Percentiles rank a stretch among this genome's conserved stretches.
Conservation (phyloP, 2,113 vertebrate species). For the Vanacampus margaritifer region DNA sequence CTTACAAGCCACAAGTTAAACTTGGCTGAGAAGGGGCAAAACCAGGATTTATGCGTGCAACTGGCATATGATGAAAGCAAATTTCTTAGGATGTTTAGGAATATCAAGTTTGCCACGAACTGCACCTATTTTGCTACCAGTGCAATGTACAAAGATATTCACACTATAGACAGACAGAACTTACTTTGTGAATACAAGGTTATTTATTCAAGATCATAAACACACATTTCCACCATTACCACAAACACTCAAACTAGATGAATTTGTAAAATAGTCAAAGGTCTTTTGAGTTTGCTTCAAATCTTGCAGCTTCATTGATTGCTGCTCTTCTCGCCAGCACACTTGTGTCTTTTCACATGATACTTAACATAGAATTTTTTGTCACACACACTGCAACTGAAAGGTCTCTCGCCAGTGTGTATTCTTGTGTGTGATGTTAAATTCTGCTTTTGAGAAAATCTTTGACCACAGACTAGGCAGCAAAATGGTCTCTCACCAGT, state of each 20-base stretch:
- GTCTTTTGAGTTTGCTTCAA: neutral
- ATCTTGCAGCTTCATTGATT: neutral
- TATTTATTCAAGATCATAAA: too few species aligned
- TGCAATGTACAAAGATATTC: too few species aligned
- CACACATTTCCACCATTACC: neutral
- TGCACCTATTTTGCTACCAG: too few species aligned
- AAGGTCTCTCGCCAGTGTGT: neutral
- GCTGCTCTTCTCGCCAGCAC: neutral
- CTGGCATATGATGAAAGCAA: too few species aligned
- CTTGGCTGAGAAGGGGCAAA: too few species aligned
- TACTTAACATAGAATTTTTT: neutral
- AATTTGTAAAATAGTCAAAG: neutral
- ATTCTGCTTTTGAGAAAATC: slow-evolving; percentile 1
- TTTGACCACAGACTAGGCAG: neutral
- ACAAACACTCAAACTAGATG: neutral
- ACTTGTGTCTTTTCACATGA: slow-evolving; percentile 2
- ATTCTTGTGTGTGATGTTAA: neutral
- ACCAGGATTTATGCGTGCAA: too few species aligned
- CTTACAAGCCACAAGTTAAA: too few species aligned
- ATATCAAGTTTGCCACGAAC: too few species aligned
- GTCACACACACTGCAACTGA: neutral
- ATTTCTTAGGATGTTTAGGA: too few species aligned
- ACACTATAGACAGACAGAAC: too few species aligned
- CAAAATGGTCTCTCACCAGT: slow-evolving; percentile 2
- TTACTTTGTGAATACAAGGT: too few species aligned